Conservation (phyloP, 1,140 invertebrate species). For the Ganaspis sp. region DNA sequence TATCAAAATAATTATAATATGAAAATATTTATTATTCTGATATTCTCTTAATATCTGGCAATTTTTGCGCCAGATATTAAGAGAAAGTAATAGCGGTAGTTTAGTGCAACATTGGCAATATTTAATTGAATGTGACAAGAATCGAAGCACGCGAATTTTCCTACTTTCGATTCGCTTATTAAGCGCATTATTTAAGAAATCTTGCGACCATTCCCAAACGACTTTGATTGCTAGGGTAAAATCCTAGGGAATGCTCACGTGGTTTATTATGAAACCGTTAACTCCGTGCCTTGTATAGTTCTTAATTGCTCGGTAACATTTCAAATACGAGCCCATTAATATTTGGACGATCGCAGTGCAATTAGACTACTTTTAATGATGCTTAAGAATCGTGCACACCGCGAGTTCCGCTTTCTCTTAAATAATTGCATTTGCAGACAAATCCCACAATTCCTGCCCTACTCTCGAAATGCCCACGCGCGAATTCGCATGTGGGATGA, state of each 20-base stretch:
- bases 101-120: neutral
- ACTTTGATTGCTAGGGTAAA: neutral
- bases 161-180: neutral
- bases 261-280: conserved; percentile 25
- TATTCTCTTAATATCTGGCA: no score
- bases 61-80: neutral
- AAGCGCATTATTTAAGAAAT: neutral
- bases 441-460: conserved; percentile 47
- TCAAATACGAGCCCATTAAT: conserved; percentile 37
- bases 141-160: neutral
- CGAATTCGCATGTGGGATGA: conserved; percentile 25
- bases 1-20: no score
- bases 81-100: neutral
- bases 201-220: conserved; percentile 2
- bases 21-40: no score
- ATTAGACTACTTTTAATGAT: conserved; percentile 50
- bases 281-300: conserved; percentile 14
- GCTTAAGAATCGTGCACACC: conserved; percentile 41
- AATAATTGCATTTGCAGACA: conserved; percentile 49
- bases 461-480: conserved; percentile 29
- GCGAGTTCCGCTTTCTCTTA: conserved; percentile 48
- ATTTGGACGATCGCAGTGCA: conserved; percentile 40
- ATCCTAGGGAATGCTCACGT: conserved; percentile 1
- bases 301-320: conserved; percentile 39
- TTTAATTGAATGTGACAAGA: neutral